Evolutionary conservation across 2,113 vertebrate genomes (phyloP).

Genomic region (Craseonycteris thonglongyai): DNA sequence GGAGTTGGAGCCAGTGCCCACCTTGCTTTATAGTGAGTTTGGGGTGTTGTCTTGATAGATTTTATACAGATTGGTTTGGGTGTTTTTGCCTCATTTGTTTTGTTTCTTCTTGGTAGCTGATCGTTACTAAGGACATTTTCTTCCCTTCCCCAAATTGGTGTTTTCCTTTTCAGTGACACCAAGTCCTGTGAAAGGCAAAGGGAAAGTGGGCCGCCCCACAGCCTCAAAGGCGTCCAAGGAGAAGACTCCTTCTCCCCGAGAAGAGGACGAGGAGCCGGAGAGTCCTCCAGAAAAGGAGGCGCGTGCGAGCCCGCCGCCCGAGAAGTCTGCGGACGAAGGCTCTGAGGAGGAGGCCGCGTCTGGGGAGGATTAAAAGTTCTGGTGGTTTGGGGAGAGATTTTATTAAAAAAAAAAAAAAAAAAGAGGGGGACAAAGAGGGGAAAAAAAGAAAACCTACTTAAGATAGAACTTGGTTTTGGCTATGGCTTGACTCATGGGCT

Average conservation of each 20-base stretch:
- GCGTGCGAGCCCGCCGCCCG: constrained; percentile 85
- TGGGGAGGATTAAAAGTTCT: constrained; percentile 93
- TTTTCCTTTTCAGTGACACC: constrained; percentile 87
- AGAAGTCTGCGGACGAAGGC: constrained; percentile 93
- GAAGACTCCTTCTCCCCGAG: constrained; percentile 94
- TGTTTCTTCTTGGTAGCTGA: no score
- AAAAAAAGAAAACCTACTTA: constrained; percentile 78
- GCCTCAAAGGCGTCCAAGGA: constrained; percentile 93
- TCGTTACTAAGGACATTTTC: constrained; percentile 6
- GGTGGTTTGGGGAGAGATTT: constrained; percentile 80
- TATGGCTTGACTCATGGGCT: constrained; percentile 86
- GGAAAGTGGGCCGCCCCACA: constrained; percentile 93
- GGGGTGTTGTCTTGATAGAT: not conserved
- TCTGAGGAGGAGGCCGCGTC: constrained; percentile 96
- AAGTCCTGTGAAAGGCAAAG: constrained; percentile 98
- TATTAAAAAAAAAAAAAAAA: constrained; percentile 68
- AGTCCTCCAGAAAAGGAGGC: constrained; percentile 89
- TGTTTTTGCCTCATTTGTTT: no score
- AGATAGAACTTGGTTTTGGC: constrained; percentile 84
- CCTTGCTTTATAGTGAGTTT: not conserved
- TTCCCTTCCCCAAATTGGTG: not conserved
- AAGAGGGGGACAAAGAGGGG: constrained; percentile 40
- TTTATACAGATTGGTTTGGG: not conserved
- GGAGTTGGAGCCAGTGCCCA: not conserved
- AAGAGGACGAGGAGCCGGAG: constrained; percentile 92